Conservation (phyloP, 64 coral and sea anemone genomes). For the Anthopleura sola region DNA sequence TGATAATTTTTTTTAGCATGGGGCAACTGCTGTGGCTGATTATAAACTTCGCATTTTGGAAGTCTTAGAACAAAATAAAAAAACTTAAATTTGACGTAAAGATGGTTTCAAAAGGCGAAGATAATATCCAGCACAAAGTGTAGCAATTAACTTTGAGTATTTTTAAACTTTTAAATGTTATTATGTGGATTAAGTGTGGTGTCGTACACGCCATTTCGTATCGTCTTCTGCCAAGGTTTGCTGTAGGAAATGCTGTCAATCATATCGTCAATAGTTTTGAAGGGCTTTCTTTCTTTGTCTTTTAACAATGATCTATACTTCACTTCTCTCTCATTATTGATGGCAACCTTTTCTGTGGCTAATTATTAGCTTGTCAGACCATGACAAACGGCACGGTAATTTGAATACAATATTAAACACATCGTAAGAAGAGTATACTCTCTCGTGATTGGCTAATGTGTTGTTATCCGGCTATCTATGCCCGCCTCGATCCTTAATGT, state of each 20-base stretch:
- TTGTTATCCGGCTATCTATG: conserved; percentile 87
- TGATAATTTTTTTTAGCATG: no score
- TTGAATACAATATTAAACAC: conserved; percentile 87
- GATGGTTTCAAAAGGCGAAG: no score
- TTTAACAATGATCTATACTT: conserved; percentile 22
- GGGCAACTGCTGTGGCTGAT: no score
- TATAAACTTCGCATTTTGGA: background rate
- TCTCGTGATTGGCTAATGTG: conserved; percentile 49
- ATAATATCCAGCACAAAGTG: background rate
- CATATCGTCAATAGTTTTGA: background rate
- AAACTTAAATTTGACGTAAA: no score
- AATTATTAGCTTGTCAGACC: conserved; percentile 67
- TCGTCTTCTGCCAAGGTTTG: background rate
- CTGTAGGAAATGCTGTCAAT: background rate
- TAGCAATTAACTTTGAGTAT: background rate
- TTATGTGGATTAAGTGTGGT: background rate
- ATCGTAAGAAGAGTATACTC: conserved; percentile 61
- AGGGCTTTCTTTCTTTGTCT: conserved; percentile 18
- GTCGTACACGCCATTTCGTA: background rate
- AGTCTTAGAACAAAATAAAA: no score
- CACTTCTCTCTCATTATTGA: conserved; percentile 41
- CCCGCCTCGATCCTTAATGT: conserved; percentile 72
- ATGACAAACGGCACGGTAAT: conserved; percentile 82
- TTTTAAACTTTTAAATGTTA: background rate
- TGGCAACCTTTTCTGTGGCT: conserved; percentile 61